These are phyloP conservation scores for Diadegma fenestrale DNA, from an alignment of 2,888 invertebrate genomes.

Conservation along the genomic window DNA sequence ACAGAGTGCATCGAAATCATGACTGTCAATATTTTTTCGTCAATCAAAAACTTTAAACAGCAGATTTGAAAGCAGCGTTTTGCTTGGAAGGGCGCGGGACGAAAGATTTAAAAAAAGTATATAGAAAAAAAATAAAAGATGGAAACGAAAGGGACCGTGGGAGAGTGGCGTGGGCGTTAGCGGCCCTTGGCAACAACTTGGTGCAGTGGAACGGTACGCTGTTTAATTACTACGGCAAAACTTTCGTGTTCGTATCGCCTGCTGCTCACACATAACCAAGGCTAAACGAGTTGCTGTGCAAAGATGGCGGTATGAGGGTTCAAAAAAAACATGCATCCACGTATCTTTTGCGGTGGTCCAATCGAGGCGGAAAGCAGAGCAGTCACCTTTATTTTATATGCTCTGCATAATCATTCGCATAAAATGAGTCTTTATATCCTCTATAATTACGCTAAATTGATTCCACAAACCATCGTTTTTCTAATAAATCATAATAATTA, in stretches of 20 bases:
- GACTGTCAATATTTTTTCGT: too few species aligned
- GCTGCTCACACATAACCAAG: constrained; percentile 37
- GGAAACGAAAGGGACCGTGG: constrained; percentile 65
- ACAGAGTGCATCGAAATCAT: not conserved
- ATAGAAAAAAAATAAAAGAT: constrained; percentile 28
- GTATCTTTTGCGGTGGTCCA: constrained; percentile 27
- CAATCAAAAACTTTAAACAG: too few species aligned
- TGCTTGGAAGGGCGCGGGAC: constrained; percentile 31
- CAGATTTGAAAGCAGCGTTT: too few species aligned
- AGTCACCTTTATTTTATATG: not conserved
- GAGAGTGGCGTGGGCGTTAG: constrained; percentile 70
- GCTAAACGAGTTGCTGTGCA: constrained; percentile 40
- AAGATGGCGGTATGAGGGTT: constrained; percentile 25
- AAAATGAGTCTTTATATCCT: constrained; percentile 1
- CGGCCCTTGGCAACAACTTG: constrained; percentile 17
- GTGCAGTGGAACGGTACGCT: constrained; percentile 52
- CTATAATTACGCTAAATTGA: not conserved
- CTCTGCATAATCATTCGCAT: not conserved
- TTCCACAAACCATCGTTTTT: not conserved
- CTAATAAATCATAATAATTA: not conserved
- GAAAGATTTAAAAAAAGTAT: constrained; percentile 6
- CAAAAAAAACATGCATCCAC: constrained; percentile 27
- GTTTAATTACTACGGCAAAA: constrained; percentile 68
- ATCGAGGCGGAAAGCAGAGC: constrained; percentile 2
- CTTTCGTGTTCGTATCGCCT: constrained; percentile 41